Percentiles rank a stretch among this genome's conserved stretches.
Evolutionary conservation across 2,797 vertebrate species (phyloP).

Genomic region (Rachycentron canadum): DNA sequence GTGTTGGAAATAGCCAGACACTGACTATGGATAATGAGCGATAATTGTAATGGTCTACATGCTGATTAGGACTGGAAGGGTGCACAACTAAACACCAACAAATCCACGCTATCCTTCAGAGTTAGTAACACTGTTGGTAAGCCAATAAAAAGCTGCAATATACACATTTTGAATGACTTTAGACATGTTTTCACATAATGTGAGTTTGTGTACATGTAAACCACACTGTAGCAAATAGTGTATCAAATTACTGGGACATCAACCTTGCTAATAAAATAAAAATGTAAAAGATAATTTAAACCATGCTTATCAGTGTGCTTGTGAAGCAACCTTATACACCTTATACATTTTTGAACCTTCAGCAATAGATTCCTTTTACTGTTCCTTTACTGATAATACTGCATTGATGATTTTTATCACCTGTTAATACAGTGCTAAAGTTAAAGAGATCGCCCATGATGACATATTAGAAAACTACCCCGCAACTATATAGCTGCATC

Average conservation of each 20-base stretch:
- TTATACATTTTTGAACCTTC: neutral
- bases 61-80: constrained; percentile 6
- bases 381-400: neutral
- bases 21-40: constrained; percentile 11
- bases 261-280: neutral
- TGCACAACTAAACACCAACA: constrained; percentile 9
- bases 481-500: too few species aligned
- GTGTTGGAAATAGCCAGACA: constrained; percentile 21
- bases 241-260: neutral
- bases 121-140: constrained; percentile 1
- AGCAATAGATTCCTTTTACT: neutral
- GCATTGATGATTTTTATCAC: neutral
- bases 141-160: constrained; percentile 9
- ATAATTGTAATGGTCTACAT: constrained; percentile 13
- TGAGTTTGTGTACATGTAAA: constrained; percentile 10
- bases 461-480: neutral
- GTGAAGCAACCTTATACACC: neutral
- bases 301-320: neutral
- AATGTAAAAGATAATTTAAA: neutral
- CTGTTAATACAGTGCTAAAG: too few species aligned
- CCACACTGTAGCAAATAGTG: neutral
- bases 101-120: constrained; percentile 43
- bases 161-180: neutral
- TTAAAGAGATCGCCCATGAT: neutral
- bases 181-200: neutral